phyloP scores from a whole-genome alignment of 2,113 vertebrate genomes.

The Neofelis nebulosa region DNA sequence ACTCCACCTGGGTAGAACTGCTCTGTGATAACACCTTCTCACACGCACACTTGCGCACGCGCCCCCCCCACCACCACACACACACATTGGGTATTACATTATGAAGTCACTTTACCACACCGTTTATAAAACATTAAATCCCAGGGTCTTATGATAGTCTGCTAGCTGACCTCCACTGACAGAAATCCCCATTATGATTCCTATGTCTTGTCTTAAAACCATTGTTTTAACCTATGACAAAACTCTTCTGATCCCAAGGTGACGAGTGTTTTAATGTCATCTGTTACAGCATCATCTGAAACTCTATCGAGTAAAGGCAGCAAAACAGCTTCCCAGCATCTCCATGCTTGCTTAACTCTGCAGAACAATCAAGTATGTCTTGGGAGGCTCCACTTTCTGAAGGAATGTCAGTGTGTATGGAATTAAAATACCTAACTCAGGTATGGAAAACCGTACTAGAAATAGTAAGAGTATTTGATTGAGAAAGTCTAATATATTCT shows the following conservation, averaged over 20 bases:
- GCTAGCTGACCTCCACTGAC: not conserved
- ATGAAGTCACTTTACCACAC: not conserved
- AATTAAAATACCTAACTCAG: not conserved
- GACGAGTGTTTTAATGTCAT: not conserved
- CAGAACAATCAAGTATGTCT: not conserved
- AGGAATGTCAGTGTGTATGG: not conserved
- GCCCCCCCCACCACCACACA: not conserved
- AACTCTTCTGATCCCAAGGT: not conserved
- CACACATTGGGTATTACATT: not conserved
- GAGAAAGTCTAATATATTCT: not conserved
- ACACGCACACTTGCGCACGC: not conserved
- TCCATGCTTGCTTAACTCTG: not conserved
- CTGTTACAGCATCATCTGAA: conserved; percentile 19
- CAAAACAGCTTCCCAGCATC: not conserved
- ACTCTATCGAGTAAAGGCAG: not conserved
- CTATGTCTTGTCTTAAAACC: not conserved
- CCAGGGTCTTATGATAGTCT: not conserved
- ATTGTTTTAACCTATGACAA: conserved; percentile 11
- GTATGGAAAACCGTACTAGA: not conserved
- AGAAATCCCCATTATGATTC: not conserved
- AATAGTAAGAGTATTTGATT: not conserved
- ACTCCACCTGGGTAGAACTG: not conserved
- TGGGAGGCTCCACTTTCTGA: not conserved
- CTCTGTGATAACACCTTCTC: not conserved
- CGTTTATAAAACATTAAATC: not conserved